phyloP scores from a whole-genome alignment of 1,140 invertebrate genomes.

The Matsumurasca onukii region DNA sequence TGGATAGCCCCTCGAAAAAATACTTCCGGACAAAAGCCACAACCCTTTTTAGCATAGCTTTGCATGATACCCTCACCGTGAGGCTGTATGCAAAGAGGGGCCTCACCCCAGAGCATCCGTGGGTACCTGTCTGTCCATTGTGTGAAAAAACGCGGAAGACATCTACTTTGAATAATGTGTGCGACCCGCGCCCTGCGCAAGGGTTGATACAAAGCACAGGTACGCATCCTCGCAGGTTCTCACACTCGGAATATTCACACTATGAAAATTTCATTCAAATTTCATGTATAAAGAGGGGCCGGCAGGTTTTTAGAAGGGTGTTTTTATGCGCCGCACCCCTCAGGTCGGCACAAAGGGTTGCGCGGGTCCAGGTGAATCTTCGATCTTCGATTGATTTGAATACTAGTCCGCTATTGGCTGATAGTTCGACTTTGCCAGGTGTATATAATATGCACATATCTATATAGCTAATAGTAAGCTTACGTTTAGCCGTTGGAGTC shows the following conservation, averaged over 20 bases:
- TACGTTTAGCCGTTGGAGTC: not conserved
- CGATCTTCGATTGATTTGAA: constrained; percentile 17
- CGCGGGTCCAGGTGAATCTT: constrained; percentile 16
- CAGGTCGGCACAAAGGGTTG: not conserved
- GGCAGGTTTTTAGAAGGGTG: constrained; percentile 22
- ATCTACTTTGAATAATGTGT: constrained; percentile 25
- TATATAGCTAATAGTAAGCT: not conserved
- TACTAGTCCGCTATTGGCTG: not conserved
- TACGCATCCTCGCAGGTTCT: constrained; percentile 2
- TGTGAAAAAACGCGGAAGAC: constrained; percentile 22
- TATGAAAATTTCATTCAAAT: constrained; percentile 25
- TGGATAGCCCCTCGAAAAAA: constrained; percentile 25
- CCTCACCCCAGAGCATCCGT: not conserved
- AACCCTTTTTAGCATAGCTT: constrained; percentile 20
- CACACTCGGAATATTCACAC: constrained; percentile 14
- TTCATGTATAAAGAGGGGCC: constrained; percentile 21
- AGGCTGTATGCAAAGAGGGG: not conserved
- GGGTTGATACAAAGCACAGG: constrained; percentile 1
- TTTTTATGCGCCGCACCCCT: constrained; percentile 13
- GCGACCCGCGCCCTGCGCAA: not conserved
- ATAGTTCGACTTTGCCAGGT: not conserved
- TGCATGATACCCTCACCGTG: constrained; percentile 7
- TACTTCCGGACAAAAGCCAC: constrained; percentile 12
- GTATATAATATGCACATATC: constrained; percentile 19
- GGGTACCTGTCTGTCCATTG: constrained; percentile 20